Evolutionary conservation across 2,888 invertebrate species (phyloP).

Genomic region (Limnephilus lunatus): DNA sequence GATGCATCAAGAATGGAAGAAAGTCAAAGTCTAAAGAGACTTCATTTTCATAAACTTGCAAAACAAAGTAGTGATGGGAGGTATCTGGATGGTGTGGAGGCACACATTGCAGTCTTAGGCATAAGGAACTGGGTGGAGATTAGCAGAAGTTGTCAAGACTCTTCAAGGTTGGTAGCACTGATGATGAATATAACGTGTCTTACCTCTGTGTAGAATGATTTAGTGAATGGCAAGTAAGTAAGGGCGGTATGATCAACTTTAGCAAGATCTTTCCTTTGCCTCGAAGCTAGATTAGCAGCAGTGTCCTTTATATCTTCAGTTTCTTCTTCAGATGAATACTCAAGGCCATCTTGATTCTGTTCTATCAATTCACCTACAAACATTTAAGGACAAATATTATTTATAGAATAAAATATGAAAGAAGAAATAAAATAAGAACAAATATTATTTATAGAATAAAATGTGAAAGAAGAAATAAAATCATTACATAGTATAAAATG

Average conservation of each 20-base stretch:
- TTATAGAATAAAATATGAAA: not conserved
- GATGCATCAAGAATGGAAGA: not conserved
- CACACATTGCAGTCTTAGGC: not conserved
- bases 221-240: constrained; percentile 92
- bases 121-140: not conserved
- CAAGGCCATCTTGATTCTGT: constrained; percentile 98
- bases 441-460: no score
- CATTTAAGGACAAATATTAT: not conserved
- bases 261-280: constrained; percentile 93
- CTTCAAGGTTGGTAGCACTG: not conserved
- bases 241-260: constrained; percentile 94
- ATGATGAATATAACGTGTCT: constrained; percentile 39
- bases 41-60: not conserved
- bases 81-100: not conserved
- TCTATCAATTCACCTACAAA: constrained; percentile 96
- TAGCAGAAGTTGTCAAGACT: not conserved
- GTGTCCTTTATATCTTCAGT: constrained; percentile 95
- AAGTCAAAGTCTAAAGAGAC: not conserved
- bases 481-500: no score
- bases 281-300: constrained; percentile 91
- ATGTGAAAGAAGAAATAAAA: no score
- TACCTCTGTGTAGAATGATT: constrained; percentile 98
- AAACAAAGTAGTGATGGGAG: not conserved
- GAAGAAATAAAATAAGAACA: not conserved
- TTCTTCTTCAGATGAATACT: constrained; percentile 98